A percentile compares a stretch with the other conserved stretches of the same genome.
These are phyloP conservation scores for Podarcis muralis DNA, from an alignment of 2,113 vertebrate species.

Conservation along the genomic window DNA sequence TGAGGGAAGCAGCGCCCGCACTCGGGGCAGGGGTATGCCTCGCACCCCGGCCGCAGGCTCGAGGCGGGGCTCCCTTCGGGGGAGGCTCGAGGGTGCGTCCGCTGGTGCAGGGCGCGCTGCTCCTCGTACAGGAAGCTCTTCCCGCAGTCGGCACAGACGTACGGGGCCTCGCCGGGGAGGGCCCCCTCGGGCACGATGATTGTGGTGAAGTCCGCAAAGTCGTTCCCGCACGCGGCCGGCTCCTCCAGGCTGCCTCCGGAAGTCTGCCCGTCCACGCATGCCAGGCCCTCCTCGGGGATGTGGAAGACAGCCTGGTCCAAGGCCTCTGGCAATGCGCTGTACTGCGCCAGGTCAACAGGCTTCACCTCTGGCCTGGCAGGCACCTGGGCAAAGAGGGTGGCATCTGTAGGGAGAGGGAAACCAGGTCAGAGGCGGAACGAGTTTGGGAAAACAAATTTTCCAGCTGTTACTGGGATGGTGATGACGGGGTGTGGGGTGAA, in stretches of 20 bases:
- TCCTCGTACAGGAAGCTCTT: slow-evolving; percentile 64
- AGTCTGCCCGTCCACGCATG: fast-evolving
- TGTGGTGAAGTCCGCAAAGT: slow-evolving; percentile 37
- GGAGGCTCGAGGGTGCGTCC: slow-evolving; percentile 10
- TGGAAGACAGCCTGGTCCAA: neutral
- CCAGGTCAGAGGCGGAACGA: neutral
- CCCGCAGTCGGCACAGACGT: slow-evolving; percentile 59
- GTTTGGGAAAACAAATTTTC: neutral
- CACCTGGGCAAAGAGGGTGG: neutral
- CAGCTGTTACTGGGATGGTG: neutral
- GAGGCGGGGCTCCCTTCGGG: slow-evolving; percentile 48
- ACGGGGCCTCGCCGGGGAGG: slow-evolving; percentile 50
- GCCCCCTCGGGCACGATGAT: slow-evolving; percentile 56
- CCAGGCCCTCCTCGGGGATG: neutral
- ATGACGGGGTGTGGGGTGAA: neutral
- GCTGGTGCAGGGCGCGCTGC: slow-evolving; percentile 50
- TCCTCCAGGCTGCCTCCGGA: neutral
- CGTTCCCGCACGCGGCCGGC: neutral
- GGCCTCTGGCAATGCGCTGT: neutral
- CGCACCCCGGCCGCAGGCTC: slow-evolving; percentile 43
- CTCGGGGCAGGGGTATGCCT: slow-evolving; percentile 57
- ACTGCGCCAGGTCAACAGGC: neutral
- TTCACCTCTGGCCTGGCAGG: slow-evolving; percentile 35
- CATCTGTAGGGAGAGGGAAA: neutral
- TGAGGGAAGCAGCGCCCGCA: slow-evolving; percentile 86